phyloP scores from a whole-genome alignment of 2,797 vertebrate species.

The Tamandua tetradactyla region DNA sequence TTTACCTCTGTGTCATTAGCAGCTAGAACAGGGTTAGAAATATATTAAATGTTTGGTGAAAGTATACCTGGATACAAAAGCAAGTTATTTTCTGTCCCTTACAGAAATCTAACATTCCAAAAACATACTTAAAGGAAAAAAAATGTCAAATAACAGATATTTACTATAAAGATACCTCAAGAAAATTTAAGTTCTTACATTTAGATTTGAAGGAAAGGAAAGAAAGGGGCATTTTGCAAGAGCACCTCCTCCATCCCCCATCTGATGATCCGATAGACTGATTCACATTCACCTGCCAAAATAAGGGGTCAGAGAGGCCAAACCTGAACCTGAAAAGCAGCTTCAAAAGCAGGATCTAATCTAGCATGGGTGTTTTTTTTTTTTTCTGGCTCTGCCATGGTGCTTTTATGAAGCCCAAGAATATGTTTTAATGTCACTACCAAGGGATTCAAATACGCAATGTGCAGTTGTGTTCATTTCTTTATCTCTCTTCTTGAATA shows the following conservation, averaged over 20 bases:
- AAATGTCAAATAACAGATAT: background rate
- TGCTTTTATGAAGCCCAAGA: background rate
- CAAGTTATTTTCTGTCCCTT: background rate
- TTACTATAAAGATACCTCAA: background rate
- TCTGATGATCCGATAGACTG: background rate
- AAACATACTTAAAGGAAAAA: background rate
- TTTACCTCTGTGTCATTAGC: background rate
- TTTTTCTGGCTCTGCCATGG: background rate
- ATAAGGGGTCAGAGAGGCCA: background rate
- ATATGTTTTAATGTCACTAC: background rate
- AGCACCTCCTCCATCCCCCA: background rate
- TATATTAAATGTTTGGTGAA: background rate
- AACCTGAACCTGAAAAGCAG: background rate
- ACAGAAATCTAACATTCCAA: background rate
- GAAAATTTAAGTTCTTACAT: background rate
- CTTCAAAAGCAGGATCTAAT: background rate
- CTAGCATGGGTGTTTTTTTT: background rate
- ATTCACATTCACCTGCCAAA: background rate
- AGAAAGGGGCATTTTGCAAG: too few relatives aligned
- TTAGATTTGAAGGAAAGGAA: background rate
- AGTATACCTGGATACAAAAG: background rate
- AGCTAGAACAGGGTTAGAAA: background rate
- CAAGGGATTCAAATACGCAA: background rate
- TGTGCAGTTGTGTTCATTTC: background rate
- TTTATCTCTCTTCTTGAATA: background rate